Conservation (phyloP, 1,140 invertebrate species). For the Gryllus bimaculatus region DNA sequence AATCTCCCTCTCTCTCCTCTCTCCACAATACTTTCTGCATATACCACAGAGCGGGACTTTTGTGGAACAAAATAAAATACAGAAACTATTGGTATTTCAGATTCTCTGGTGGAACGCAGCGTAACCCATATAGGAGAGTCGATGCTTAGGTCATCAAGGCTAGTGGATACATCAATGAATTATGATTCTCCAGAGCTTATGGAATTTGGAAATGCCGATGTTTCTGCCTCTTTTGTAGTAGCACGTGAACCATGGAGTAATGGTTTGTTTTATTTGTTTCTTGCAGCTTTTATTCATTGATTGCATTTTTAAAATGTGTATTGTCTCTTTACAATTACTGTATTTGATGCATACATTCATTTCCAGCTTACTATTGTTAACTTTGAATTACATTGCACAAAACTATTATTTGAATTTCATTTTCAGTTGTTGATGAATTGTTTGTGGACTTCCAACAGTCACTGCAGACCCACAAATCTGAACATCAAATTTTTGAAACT, state of each 20-base stretch:
- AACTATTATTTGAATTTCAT: too few relatives aligned
- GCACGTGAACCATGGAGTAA: neutral
- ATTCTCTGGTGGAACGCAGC: too few relatives aligned
- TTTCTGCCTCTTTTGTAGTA: neutral
- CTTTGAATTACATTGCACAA: too few relatives aligned
- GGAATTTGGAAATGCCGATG: neutral
- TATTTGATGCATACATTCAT: too few relatives aligned
- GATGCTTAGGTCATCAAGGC: neutral
- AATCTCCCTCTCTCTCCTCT: too few relatives aligned
- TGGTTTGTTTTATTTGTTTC: neutral
- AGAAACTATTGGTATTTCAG: neutral
- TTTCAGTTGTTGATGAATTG: conserved; percentile 38
- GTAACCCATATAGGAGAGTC: neutral
- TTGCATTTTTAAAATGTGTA: neutral
- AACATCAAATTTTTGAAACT: conserved; percentile 44
- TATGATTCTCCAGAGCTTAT: neutral
- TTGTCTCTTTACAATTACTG: neutral
- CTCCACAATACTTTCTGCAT: too few relatives aligned
- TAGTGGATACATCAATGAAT: neutral
- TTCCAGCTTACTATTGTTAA: too few relatives aligned
- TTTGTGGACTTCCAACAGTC: conserved; percentile 49
- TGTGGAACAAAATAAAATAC: neutral
- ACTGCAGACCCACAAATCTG: conserved; percentile 40
- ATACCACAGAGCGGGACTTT: neutral
- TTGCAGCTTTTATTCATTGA: neutral